phyloP scores from a whole-genome alignment of 2,888 invertebrate species.

The Laspeyria flexula region DNA sequence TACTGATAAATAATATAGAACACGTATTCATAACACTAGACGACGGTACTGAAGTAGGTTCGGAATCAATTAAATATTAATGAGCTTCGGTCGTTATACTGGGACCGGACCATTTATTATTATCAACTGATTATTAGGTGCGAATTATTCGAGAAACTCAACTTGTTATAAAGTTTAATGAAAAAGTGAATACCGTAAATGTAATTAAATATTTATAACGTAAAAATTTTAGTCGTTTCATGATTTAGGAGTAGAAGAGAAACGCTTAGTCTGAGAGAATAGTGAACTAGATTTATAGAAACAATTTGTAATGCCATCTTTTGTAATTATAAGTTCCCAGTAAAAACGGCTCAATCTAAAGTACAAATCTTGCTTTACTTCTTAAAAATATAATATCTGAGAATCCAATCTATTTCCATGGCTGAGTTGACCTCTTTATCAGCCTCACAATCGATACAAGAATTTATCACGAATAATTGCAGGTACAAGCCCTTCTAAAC shows the following conservation, averaged over 20 bases:
- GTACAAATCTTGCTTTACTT: neutral
- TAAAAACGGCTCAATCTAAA: no score
- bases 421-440: conserved; percentile 35
- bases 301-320: no score
- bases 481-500: conserved; percentile 57
- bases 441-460: conserved; percentile 23
- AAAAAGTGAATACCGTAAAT: neutral
- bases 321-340: no score
- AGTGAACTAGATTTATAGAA: no score
- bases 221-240: neutral
- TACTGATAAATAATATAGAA: no score
- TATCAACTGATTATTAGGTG: conserved; percentile 4
- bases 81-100: neutral
- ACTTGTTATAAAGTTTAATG: conserved; percentile 1
- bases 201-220: neutral
- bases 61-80: conserved; percentile 2
- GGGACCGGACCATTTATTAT: neutral
- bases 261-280: no score
- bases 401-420: conserved; percentile 19
- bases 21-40: neutral
- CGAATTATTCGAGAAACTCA: neutral
- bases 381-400: neutral
- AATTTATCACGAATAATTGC: conserved; percentile 39
- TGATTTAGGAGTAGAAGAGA: no score
- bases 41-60: neutral